phyloP scores from a whole-genome alignment of 37 sponge, comb jelly and placozoan genomes.

The Beroe forskalii region DNA sequence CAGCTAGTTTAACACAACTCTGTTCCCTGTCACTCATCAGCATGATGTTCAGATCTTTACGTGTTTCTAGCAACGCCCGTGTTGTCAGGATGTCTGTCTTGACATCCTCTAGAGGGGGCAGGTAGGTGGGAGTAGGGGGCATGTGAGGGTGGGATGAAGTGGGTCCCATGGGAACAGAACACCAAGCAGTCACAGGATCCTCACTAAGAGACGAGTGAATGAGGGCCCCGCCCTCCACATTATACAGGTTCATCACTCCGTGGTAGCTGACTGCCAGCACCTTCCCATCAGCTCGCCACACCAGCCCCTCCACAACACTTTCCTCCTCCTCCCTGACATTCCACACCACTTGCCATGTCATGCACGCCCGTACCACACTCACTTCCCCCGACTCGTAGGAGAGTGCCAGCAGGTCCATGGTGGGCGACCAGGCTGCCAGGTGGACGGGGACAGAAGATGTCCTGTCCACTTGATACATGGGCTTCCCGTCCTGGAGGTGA shows the following conservation, averaged over 20 bases:
- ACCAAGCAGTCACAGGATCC: slow-evolving; percentile 8
- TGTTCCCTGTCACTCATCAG: background rate
- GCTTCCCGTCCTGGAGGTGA: background rate
- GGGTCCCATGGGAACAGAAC: background rate
- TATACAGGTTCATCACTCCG: slow-evolving; percentile 21
- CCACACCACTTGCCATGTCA: slow-evolving; percentile 62
- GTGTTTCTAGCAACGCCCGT: background rate
- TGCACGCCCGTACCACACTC: slow-evolving; percentile 27
- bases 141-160: background rate
- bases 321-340: slow-evolving; percentile 28
- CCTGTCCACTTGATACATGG: slow-evolving; percentile 44
- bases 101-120: slow-evolving; percentile 34
- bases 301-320: slow-evolving; percentile 16
- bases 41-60: slow-evolving; percentile 35
- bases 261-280: slow-evolving; percentile 25
- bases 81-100: slow-evolving; percentile 44
- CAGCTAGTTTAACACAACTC: background rate
- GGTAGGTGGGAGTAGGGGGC: background rate
- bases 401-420: slow-evolving; percentile 47
- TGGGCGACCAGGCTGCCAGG: slow-evolving; percentile 56
- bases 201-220: slow-evolving; percentile 18
- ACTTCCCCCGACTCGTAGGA: background rate
- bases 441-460: slow-evolving; percentile 1
- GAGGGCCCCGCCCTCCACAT: slow-evolving; percentile 46
- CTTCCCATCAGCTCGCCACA: slow-evolving; percentile 49